Base-by-base conservation (phyloP, 2,888 invertebrate species). In the Xestia xanthographa region DNA sequence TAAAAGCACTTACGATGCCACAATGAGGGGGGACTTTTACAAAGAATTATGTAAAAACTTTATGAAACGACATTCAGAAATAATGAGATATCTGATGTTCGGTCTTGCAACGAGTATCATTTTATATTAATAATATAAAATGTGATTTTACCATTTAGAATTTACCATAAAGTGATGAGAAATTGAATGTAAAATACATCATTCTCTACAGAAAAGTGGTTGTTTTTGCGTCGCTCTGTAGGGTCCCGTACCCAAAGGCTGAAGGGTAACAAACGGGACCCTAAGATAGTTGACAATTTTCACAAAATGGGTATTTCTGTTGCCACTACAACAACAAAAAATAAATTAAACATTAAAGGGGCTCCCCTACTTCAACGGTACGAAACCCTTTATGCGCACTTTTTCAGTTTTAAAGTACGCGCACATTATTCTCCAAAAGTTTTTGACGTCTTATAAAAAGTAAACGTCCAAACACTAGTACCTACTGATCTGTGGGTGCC, bases 21-120 rank as follows among this genome's bases (percentile, higher is more conserved):
- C 29, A 68, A 5, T 14, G 20, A 14, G 14, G 34, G n/a, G 12
- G 9, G 5, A n/a, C n/a, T 41, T 63, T 41, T n/a, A 41, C n/a
- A 71, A 67, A 34, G 26, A 67, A 48, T 68, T 9, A 38, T 17
- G 26, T 38, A 26, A 68, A 62, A 63, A 41, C 14, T 41, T 62
- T 63, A 8, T 41, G 63, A 8, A 63, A 41, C 63, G n/a, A 41
- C n/a, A n/a, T 38, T 62, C n/a, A 2, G n/a, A 38, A 12, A 1
- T 62, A 14, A 38, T 38, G 62, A 38, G 20, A 5, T 22, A 38
- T 29, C 0, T 20, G 8, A 22, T 38, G 12, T 12, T 62, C 26
- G 14, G 56, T 29, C 22, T 12, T 62, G 12, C 5, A 62, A 22
- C 2, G 62, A 22, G 5, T 38, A 14, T 38, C 63, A 41, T 0